Evolutionary conservation across 2,113 vertebrate genomes (phyloP).

Genomic region (Eulemur macaco): DNA sequence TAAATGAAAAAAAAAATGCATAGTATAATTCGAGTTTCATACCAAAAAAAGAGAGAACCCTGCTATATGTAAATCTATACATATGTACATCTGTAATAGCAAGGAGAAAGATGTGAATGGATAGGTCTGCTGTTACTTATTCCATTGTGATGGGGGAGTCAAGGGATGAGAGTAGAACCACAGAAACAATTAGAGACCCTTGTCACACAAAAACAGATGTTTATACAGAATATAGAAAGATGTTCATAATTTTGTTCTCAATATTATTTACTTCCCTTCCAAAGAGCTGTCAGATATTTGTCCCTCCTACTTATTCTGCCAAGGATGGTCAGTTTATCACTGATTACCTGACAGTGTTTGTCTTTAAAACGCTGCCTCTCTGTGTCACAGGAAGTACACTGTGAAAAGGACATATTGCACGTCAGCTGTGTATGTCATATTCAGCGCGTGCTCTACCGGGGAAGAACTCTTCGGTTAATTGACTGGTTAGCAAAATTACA

Average conservation of each 20-base stretch:
- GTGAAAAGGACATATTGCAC: neutral
- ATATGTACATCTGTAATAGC: neutral
- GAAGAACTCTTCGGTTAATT: slow-evolving; percentile 42
- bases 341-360: slow-evolving; percentile 4
- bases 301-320: neutral
- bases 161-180: neutral
- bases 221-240: slow-evolving; percentile 45
- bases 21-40: neutral
- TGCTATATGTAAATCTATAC: too few relatives aligned
- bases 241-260: slow-evolving; percentile 32
- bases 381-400: neutral
- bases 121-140: neutral
- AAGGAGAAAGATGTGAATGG: neutral
- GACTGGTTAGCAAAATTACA: slow-evolving; percentile 45
- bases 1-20: neutral
- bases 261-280: neutral
- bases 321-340: neutral
- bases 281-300: neutral
- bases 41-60: neutral
- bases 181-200: neutral
- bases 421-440: neutral
- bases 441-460: neutral
- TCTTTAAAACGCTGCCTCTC: neutral
- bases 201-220: slow-evolving; percentile 28
- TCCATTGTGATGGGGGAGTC: neutral